A percentile compares a stretch with the other conserved stretches of the same genome.
phyloP scores from a whole-genome alignment of 2,888 invertebrate species.

The Germaria angustata region DNA sequence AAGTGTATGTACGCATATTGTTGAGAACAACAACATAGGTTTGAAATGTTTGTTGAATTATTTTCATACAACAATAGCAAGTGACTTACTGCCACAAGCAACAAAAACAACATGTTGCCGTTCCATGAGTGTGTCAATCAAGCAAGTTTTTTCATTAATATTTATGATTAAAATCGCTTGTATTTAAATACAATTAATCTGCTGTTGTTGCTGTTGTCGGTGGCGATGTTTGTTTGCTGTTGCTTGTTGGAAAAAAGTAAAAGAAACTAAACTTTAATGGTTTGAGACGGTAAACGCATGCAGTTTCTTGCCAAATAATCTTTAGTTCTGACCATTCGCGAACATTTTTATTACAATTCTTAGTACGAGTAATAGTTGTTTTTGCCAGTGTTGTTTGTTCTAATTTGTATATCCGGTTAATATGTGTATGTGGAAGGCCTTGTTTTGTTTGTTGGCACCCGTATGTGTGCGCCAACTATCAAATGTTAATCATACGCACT shows the following conservation, averaged over 20 bases:
- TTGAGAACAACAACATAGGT: background rate
- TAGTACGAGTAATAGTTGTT: conserved; percentile 6
- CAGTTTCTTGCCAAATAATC: conserved; percentile 20
- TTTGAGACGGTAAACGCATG: conserved; percentile 33
- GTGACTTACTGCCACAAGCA: conserved; percentile 49
- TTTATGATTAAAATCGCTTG: conserved; percentile 53
- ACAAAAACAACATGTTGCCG: conserved; percentile 67
- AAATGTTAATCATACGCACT: conserved; percentile 55
- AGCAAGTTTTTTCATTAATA: conserved; percentile 47
- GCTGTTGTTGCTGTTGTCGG: background rate
- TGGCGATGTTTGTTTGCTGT: background rate
- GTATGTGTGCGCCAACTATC: background rate
- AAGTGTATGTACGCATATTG: background rate
- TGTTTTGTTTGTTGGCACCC: background rate
- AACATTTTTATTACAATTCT: conserved; percentile 10
- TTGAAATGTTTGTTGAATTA: conserved; percentile 30
- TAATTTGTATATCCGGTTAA: conserved; percentile 60
- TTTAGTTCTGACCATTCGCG: conserved; percentile 5
- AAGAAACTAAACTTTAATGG: conserved; percentile 28
- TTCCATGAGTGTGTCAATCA: conserved; percentile 61
- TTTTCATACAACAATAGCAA: conserved; percentile 4
- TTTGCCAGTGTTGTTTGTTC: conserved; percentile 27
- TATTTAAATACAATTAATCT: conserved; percentile 49
- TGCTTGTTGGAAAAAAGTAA: background rate
- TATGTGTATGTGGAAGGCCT: conserved; percentile 30